These are phyloP conservation scores for Pristiophorus japonicus DNA, from an alignment of 2,113 vertebrate genomes.

Conservation along the genomic window DNA sequence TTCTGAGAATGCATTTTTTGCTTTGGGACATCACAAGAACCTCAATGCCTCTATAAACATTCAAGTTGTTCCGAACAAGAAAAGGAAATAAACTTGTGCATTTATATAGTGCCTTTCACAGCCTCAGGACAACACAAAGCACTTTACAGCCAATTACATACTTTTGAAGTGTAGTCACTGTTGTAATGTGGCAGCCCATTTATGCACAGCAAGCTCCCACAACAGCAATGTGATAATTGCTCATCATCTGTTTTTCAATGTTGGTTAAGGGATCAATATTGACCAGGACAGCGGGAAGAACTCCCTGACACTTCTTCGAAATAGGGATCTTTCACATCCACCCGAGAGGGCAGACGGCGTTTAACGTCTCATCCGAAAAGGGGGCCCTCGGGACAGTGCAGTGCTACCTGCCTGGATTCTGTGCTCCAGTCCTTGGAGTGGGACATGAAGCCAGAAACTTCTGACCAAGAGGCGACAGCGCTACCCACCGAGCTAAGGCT, in stretches of 20 bases:
- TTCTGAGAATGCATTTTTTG: not conserved
- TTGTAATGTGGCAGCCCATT: not conserved
- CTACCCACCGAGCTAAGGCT: not conserved
- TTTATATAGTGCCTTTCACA: not conserved
- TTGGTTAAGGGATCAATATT: not conserved
- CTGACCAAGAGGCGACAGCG: too few relatives aligned
- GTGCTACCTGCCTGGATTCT: not conserved
- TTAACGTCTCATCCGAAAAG: not conserved
- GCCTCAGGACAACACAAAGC: not conserved
- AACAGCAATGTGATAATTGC: not conserved
- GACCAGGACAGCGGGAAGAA: not conserved
- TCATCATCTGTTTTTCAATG: not conserved
- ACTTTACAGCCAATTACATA: not conserved
- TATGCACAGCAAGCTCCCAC: not conserved
- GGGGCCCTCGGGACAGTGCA: not conserved
- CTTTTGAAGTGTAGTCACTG: not conserved
- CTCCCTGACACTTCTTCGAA: not conserved
- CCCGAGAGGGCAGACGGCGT: not conserved
- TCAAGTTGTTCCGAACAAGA: not conserved
- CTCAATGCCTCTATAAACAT: not conserved
- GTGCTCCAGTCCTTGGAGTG: too few relatives aligned
- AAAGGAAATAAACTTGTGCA: not conserved
- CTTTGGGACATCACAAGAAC: not conserved
- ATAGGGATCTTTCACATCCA: too few relatives aligned
- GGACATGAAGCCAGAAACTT: too few relatives aligned